phyloP scores from a whole-genome alignment of 2,797 vertebrate species.

The Rhinogobio ventralis region DNA sequence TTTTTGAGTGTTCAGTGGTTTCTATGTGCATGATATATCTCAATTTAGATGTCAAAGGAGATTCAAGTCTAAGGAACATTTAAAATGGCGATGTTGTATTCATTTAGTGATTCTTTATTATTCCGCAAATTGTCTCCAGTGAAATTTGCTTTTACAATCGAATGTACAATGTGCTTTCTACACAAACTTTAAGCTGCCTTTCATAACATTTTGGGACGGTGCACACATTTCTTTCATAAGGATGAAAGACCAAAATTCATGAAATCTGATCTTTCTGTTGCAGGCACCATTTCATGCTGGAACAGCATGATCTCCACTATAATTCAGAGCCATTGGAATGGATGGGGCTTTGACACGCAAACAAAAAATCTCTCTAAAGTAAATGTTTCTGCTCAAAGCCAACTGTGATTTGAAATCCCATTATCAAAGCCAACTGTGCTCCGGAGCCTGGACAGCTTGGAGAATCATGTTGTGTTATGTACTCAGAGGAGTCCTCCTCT shows the following conservation, averaged over 20 bases:
- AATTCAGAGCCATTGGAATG: slow-evolving; percentile 76
- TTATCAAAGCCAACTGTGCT: slow-evolving; percentile 67
- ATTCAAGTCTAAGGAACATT: slow-evolving; percentile 10
- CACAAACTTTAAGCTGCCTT: slow-evolving; percentile 52
- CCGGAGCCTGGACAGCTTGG: slow-evolving; percentile 51
- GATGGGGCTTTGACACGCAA: slow-evolving; percentile 80
- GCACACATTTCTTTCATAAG: slow-evolving; percentile 85
- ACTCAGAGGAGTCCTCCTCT: slow-evolving; percentile 50
- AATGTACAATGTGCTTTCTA: slow-evolving; percentile 38
- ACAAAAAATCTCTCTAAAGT: slow-evolving; percentile 64
- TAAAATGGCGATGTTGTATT: neutral
- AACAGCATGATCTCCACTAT: slow-evolving; percentile 80
- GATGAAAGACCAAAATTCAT: slow-evolving; percentile 80
- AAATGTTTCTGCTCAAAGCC: slow-evolving; percentile 64
- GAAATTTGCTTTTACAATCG: slow-evolving; percentile 20
- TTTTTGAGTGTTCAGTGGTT: neutral
- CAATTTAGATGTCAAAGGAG: neutral
- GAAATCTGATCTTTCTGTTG: slow-evolving; percentile 83
- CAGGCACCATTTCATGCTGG: slow-evolving; percentile 78
- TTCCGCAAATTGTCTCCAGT: slow-evolving; percentile 9
- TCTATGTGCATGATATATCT: neutral
- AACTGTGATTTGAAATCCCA: slow-evolving; percentile 63
- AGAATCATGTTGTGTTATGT: slow-evolving; percentile 62
- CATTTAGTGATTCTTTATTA: slow-evolving; percentile 8
- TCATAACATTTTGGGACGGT: slow-evolving; percentile 65